Base-by-base conservation (phyloP, 2,888 invertebrate species). In the Hetaerina titia region DNA sequence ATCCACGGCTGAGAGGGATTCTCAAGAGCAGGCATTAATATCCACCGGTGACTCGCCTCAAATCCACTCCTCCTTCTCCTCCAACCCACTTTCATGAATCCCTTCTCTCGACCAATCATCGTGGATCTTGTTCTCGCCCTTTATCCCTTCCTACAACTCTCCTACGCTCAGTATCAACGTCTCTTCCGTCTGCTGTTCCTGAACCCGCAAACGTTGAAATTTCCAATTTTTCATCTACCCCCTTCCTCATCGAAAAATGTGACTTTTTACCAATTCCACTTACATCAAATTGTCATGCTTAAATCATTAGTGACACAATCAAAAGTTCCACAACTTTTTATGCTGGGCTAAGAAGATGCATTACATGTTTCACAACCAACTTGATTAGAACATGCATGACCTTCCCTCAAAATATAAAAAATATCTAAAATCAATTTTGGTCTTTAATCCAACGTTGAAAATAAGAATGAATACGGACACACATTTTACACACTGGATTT, bases 11-110 rank as follows among this genome's bases (percentile, higher is more conserved):
- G 25, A 31, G 81, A 31, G 31, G 81, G 81, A 13, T 22, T 69
- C 69, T 69, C 69, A 22, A 31, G 31, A 81, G 81, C 81, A 81
- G 25, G 81, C 81, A 81, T 81, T 81, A 81, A 81, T 81, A 81
- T 81, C 81, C 31, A 25, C 81, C 81, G 81, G 25, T 81, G 81
- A 81, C 31, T 81, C 81, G 81, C 81, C 81, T 31, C 81, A 2
- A 81, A 81, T 9, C 81, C 81, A 45, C 45, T 31, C 22, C 22
- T 13, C 25, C 74, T 11, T 25, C 31, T 25, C 81, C 81, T 60
- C 81, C 81, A 11, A 31, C 81, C 31, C 25, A 11, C 81, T 81
- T 81, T 81, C 31, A 81, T 81, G 31, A 31, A 81, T 81, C 81
- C 81, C 31, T 22, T 81, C 81, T 31, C 81, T 81, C 81, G 31